Evolutionary conservation across 2,797 vertebrate species (phyloP).

Genomic region (Dallia pectoralis): DNA sequence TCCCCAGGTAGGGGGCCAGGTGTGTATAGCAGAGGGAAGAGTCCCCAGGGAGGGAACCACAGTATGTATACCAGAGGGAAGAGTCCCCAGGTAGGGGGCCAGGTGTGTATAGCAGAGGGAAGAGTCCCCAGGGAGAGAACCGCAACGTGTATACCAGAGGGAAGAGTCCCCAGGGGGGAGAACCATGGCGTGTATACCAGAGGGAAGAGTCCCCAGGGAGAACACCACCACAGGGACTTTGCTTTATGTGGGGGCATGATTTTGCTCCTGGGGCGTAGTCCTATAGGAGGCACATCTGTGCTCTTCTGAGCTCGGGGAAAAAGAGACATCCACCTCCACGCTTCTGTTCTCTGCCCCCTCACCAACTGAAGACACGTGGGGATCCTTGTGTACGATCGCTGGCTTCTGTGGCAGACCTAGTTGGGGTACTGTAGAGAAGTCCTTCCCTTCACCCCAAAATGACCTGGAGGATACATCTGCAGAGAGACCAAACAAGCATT

Average conservation of each 20-base stretch:
- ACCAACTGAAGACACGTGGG: slow-evolving; percentile 38
- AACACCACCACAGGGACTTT: too few species aligned
- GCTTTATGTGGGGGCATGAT: slow-evolving; percentile 77
- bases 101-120: neutral
- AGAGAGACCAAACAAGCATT: neutral
- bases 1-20: slow-evolving; percentile 31
- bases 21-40: neutral
- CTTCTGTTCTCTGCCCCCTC: slow-evolving; percentile 43
- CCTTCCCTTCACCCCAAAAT: slow-evolving; percentile 78
- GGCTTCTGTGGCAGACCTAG: slow-evolving; percentile 65
- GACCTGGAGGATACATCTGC: slow-evolving; percentile 78
- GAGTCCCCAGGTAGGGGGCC: slow-evolving; percentile 33
- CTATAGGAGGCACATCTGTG: slow-evolving; percentile 77
- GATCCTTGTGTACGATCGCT: slow-evolving; percentile 67
- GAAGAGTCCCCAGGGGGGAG: slow-evolving; percentile 37
- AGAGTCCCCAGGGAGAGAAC: slow-evolving; percentile 28
- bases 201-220: slow-evolving; percentile 27
- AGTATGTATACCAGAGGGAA: too few species aligned
- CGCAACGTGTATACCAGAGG: too few species aligned
- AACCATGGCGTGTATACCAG: neutral
- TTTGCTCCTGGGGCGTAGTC: slow-evolving; percentile 79
- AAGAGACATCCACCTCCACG: slow-evolving; percentile 49
- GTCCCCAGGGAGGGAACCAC: slow-evolving; percentile 31
- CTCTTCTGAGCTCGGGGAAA: slow-evolving; percentile 54
- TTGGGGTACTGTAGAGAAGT: slow-evolving; percentile 53